Evolutionary conservation across 2,113 vertebrate species (phyloP).

Genomic region (Pholis gunnellus): DNA sequence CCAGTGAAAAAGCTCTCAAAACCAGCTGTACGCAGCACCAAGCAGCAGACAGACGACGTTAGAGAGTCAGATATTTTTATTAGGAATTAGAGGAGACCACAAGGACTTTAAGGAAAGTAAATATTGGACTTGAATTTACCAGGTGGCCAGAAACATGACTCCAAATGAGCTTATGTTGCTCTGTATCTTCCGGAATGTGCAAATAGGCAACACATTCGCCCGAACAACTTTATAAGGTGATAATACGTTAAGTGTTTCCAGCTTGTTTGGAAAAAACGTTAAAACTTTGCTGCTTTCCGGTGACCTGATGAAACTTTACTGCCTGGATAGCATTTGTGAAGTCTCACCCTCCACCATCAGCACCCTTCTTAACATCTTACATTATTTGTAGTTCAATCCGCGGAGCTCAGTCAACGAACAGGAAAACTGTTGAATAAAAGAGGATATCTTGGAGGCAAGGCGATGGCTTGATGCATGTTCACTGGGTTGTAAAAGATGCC

Average conservation of each 20-base stretch:
- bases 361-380: conserved; percentile 16
- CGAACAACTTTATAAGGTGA: not conserved
- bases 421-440: conserved; percentile 42
- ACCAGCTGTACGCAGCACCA: not conserved
- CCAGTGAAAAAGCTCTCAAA: not conserved
- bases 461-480: conserved; percentile 52
- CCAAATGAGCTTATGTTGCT: not conserved
- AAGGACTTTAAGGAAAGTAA: not conserved
- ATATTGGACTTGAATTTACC: not conserved
- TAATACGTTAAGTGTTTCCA: not conserved
- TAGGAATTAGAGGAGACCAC: not conserved
- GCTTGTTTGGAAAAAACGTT: not conserved
- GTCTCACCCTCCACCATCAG: not conserved
- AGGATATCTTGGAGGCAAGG: conserved; percentile 20
- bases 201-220: not conserved
- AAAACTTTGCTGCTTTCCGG: not conserved
- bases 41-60: not conserved
- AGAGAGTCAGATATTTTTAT: not conserved
- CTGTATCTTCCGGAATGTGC: not conserved
- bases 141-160: too few species aligned
- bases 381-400: conserved; percentile 32
- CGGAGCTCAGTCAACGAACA: not conserved
- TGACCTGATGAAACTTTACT: conserved; percentile 2
- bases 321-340: not conserved
- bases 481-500: conserved; percentile 44